These are phyloP conservation scores for Ptychodera flava DNA, from an alignment of 35 echinoderm and acorn worm species.

Conservation along the genomic window DNA sequence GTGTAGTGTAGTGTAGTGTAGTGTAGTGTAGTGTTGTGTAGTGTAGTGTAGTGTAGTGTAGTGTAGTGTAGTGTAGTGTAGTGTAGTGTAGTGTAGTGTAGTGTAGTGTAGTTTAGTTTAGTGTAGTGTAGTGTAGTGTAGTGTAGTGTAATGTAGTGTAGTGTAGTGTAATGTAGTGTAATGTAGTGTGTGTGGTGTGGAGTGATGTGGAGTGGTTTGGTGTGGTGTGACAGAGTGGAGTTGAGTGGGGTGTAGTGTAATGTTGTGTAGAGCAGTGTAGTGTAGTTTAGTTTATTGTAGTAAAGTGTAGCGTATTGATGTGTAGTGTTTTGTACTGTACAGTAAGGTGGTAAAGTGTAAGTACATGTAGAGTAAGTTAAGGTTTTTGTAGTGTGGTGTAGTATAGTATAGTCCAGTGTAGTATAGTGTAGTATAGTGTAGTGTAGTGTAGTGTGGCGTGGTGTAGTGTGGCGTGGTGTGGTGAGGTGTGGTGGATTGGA, in stretches of 20 bases:
- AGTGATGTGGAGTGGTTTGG: background rate
- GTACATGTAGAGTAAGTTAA: background rate
- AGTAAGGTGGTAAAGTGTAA: background rate
- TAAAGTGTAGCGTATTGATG: slow-evolving; percentile 16
- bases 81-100: too few relatives aligned
- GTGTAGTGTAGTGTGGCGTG: slow-evolving; percentile 19
- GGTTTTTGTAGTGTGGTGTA: background rate
- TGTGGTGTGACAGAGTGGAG: slow-evolving; percentile 10
- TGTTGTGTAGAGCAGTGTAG: too few relatives aligned
- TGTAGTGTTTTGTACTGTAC: slow-evolving; percentile 4
- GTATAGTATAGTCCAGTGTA: background rate
- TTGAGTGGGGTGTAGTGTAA: too few relatives aligned
- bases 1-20: slow-evolving; percentile 8
- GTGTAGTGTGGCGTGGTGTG: slow-evolving; percentile 8
- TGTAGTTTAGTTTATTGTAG: too few relatives aligned
- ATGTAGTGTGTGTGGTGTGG: background rate
- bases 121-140: background rate
- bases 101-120: too few relatives aligned
- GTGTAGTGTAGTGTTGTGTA: slow-evolving; percentile 17
- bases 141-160: background rate
- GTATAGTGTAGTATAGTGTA: slow-evolving; percentile 4
- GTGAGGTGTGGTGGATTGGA: background rate
- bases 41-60: slow-evolving; percentile 18
- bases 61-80: slow-evolving; percentile 1
- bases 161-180: background rate